Conservation (phyloP, 1,140 invertebrate species). For the Oppia nitens region DNA sequence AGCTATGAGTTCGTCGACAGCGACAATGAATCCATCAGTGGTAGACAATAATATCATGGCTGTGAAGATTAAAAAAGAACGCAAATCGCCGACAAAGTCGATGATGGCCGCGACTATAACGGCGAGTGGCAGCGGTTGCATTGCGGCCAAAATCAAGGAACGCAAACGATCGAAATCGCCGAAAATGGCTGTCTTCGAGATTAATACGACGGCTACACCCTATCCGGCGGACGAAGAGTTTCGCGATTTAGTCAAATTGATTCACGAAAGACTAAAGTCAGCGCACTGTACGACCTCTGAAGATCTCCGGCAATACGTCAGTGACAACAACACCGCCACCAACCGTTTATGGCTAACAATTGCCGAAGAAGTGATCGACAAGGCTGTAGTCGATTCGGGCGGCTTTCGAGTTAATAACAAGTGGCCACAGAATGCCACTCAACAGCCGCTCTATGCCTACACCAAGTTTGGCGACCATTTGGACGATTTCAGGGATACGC, state of each 20-base stretch:
- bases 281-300: not conserved
- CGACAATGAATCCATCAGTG: too few relatives aligned
- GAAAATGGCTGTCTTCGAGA: not conserved
- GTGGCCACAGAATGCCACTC: conserved; percentile 17
- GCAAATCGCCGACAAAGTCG: not conserved
- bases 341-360: not conserved
- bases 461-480: conserved; percentile 17
- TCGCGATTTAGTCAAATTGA: not conserved
- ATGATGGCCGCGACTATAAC: too few relatives aligned
- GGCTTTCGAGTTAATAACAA: conserved; percentile 16
- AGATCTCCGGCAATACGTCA: not conserved
- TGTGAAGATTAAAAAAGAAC: not conserved
- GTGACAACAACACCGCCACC: not conserved
- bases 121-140: not conserved
- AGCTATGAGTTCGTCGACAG: too few relatives aligned
- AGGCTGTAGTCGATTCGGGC: conserved; percentile 6
- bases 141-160: not conserved
- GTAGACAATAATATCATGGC: too few relatives aligned
- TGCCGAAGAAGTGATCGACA: conserved; percentile 11
- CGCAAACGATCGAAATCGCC: not conserved
- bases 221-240: not conserved
- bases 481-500: conserved; percentile 12
- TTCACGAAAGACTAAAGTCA: not conserved
- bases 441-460: conserved; percentile 16
- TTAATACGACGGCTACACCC: not conserved